Evolutionary conservation across 1,140 invertebrate genomes (phyloP), one percentile per base, ranked within the genome.

Genomic region (Pseudomyrmex flavicornis): DNA sequence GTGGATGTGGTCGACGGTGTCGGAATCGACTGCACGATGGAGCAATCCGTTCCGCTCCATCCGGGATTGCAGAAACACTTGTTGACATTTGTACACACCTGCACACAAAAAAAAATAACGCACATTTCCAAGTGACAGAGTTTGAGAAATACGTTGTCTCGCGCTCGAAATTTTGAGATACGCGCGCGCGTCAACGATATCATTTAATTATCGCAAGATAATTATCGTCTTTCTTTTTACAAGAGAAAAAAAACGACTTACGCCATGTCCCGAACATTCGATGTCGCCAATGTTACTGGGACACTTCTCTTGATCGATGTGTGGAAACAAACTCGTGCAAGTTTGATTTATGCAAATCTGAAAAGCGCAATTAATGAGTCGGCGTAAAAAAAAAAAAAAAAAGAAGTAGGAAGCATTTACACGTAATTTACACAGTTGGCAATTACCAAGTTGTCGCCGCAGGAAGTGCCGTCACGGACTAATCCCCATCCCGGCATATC

Each of bases 1-100:
- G 94, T 94, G 2, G 92, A 76, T 66, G 92, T 89, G 65, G 94
- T 95, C 91, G 93, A 94, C 88, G 92, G 93, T 61, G 96, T 95
- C 17, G 96, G 95, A 59, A 97, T 95, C 88, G 96, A 95, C 85
- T 96, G 95, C 86, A 95, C 95, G 82, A 97, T 95, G 58, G 98
- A 98, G 95, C 99, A 99, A 94, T 99, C 98, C 2, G 96, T 93
- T 26, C 98, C 98, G 48, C 95, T 96, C 98, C 98, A 99, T 66
- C 98, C 98, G 69, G 95, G 93, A 89, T 97, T 95, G 95, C 99
- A 99, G 91, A 97, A 97, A 94, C 99, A 99, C 85, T 97, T 97
- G 93, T 98, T 98, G 58, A 96, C 95, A 93, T 99, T 99, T 2
- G 98, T 98, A 94, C 99, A 99, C 65, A 97, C 96, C 98, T 99